Evolutionary conservation across 2,797 vertebrate genomes (phyloP), one percentile per base, ranked within the genome.

Genomic region (Fistularia tabacaria): DNA sequence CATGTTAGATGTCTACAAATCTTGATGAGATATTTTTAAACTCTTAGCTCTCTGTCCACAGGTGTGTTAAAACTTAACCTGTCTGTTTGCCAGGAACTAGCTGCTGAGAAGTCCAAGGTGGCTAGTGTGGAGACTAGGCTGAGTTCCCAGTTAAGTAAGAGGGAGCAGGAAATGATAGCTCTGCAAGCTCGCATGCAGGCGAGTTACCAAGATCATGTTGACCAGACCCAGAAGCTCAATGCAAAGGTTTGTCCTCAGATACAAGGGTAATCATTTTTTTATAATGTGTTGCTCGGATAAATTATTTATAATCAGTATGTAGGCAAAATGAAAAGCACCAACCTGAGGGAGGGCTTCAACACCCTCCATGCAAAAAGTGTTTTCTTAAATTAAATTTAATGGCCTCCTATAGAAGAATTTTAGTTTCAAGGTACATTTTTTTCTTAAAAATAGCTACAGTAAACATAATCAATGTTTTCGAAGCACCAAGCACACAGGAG

Each of bases 111-210:
- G 79, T 81, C 92, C 62, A 97, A 94, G 84, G 88, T 91, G 0
- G 63, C 71, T 1, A 81, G 80, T 0, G 73, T 89, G 36, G 95
- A 99, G 82, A 89, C 91, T 10, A 92, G 92, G 52, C 82, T 95
- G 80, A 96, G 93, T 62, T 93, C 95, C 70, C 94, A 98, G 86
- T 88, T 97, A 38, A 87, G 90, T 11, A 81, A 92, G 38, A 86
- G 87, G 0, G 93, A 98, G 57, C 92, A 93, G 66, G 96, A 99
- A 75, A 89, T 93, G 7, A 76, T 86, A 0, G 94, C 95, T 0
- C 74, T 98, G 67, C 93, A 97, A 78, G 91, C 93, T 0, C 93
- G 94, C 15, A 98, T 98, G 95, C 92, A 98, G 83, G 93, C 95
- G 78, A 96, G 92, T 80, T 96, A 97, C 80, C 92, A 92, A 77